Base-by-base conservation (phyloP, 2,113 vertebrate species). In the Lipophrys pholis region DNA sequence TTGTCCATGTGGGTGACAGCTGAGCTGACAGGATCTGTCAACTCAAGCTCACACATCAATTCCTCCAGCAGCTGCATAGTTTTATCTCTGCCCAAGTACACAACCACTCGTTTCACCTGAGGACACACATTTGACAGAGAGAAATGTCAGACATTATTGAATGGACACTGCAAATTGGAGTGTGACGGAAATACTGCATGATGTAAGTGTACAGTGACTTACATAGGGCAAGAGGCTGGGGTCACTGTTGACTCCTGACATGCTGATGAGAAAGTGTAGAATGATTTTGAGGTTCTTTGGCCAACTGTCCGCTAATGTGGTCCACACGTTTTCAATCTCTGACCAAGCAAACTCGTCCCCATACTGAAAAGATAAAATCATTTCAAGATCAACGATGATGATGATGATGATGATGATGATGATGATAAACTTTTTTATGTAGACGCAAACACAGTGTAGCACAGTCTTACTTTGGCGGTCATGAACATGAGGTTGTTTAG, bases 401-500 rank as follows among this genome's bases (percentile, higher is more conserved):
- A 15, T 40, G 10, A 6, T 40, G 6, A 63, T 14, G 30, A 17
- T 52, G 64, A n/a, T n/a, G n/a, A n/a, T n/a, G n/a, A n/a, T 30
- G 21, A 30, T 2, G 2, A 30, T 4, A 30, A 4, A 30, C 21
- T 30, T 30, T 30, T 4, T 11, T 0, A 11, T 3, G 7, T 5
- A 4, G 1, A 30, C 4, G 4, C 21, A 30, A 30, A 30, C 4
- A 4, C 21, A 40, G 1, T 17, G n/a, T n/a, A 6, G 48, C n/a
- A 0, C n/a, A n/a, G 12, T 9, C 69, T 90, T 91, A 99, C 98
- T 96, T 99, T 99, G 14, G 98, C 97, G 1, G 98, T 99, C 95
- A 99, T 99, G 83, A 99, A 99, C 96, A 99, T 97, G 48, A 99
- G 95, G 76, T 99, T 99, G 92, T 99, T 99, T 72, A 99, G 91